Evolutionary conservation across 1,140 invertebrate genomes (phyloP).

Genomic region (Caligus rogercresseyi): DNA sequence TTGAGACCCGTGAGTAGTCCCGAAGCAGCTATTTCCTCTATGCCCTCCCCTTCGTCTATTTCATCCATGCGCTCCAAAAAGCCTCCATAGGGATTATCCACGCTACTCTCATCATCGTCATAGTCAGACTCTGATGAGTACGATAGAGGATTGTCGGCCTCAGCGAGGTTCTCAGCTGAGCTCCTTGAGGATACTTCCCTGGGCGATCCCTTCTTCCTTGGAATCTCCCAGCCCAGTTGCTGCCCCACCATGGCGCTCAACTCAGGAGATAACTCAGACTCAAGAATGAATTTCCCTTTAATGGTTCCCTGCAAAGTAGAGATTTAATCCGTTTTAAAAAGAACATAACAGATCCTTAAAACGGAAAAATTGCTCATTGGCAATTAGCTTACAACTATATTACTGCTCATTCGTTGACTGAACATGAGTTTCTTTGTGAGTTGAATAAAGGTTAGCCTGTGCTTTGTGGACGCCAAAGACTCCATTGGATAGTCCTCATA

Average conservation of each 20-base stretch:
- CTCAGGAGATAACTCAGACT: background rate
- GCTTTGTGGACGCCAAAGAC: too few species aligned
- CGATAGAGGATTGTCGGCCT: too few species aligned
- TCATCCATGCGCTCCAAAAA: conserved; percentile 18
- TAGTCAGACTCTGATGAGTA: too few species aligned
- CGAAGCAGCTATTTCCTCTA: background rate
- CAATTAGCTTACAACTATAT: background rate
- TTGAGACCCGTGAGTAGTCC: conserved; percentile 4
- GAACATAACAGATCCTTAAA: background rate
- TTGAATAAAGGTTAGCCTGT: background rate
- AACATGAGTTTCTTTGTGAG: background rate
- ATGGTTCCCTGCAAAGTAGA: background rate
- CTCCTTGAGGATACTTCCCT: background rate
- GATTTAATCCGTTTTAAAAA: too few species aligned
- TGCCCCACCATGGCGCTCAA: background rate
- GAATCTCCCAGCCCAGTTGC: background rate
- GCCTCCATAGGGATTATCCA: background rate
- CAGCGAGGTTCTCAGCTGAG: background rate
- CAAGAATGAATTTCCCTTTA: background rate
- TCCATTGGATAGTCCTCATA: background rate
- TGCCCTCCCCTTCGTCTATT: conserved; percentile 16
- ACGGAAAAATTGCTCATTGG: background rate
- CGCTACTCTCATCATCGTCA: too few species aligned
- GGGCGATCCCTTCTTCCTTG: background rate
- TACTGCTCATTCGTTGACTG: background rate